Base-by-base conservation (phyloP, 2,888 invertebrate genomes). In the Andrena flavipes region DNA sequence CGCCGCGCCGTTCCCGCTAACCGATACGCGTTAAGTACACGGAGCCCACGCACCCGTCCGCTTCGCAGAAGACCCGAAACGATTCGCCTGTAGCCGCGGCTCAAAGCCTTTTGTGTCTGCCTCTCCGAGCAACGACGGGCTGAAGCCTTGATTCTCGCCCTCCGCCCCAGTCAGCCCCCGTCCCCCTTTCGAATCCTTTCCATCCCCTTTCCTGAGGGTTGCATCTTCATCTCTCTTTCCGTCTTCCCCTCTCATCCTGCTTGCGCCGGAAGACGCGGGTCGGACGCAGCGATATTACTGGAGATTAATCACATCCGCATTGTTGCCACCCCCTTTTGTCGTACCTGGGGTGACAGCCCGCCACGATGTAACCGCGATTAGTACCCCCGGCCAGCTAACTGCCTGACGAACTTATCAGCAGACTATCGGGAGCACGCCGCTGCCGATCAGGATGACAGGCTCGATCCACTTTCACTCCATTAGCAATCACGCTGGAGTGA, bases 291-390 rank as follows among this genome's bases (percentile, higher is more conserved):
- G 86, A 87, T 85, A 87, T 86, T 77, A 79, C 75, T 64, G 64
- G 26, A 67, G 77, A 86, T 82, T 87, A 87, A 86, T 87, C 85
- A 74, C 77, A 75, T 83, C 85, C 79, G 76, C 70, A 82, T 87
- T 87, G 82, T 87, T 59, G 51, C 65, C 67, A 30, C 42, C 70
- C 70, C 75, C 70, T 84, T 73, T 79, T 77, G 79, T 74, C 77
- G 64, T 65, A 30, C 29, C 35, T 42, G n/a, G 71, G 63, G 56
- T 60, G 75, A 71, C 77, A 70, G 65, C 60, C 69, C 70, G 54
- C 73, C 76, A 33, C 75, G 72, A 75, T 77, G 74, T 72, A 74
- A 71, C 72, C 81, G 71, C 80, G 86, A 87, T 87, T 85, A 76
- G 68, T 75, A 59, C 54, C 64, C 26, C 51, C 8, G 62, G 48